Conservation (phyloP, 2,797 vertebrate genomes). For the Acanthiza pusilla region DNA sequence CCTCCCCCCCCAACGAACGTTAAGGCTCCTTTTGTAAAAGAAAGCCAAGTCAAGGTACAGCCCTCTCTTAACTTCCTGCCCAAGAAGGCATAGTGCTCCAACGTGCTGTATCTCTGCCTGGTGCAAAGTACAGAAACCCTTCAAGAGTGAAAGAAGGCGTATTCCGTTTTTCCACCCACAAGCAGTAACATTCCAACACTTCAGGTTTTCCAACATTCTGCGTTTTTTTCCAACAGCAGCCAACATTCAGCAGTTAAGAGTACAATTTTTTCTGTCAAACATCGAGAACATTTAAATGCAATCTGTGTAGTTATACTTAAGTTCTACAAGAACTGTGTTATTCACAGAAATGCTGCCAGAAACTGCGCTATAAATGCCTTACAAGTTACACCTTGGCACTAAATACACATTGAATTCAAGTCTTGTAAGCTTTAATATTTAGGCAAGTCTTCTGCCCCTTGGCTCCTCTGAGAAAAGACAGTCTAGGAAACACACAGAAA, state of each 20-base stretch:
- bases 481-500: not conserved
- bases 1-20: too few relatives aligned
- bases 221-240: not conserved
- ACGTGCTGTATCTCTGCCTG: accelerated
- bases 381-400: not conserved
- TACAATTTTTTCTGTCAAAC: not conserved
- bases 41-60: not conserved
- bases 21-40: not conserved
- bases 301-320: not conserved
- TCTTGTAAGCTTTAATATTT: not conserved
- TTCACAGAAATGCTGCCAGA: not conserved
- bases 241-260: not conserved
- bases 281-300: not conserved
- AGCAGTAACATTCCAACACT: not conserved
- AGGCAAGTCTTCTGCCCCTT: not conserved
- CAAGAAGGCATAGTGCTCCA: accelerated
- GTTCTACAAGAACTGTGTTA: not conserved
- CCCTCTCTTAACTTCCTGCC: not conserved
- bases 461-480: not conserved
- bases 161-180: accelerated
- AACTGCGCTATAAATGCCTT: not conserved
- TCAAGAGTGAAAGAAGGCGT: accelerated
- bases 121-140: not conserved
- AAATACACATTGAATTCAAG: accelerated
- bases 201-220: not conserved